Base-by-base conservation (phyloP, 2,113 vertebrate genomes). In the Bufo gargarizans region DNA sequence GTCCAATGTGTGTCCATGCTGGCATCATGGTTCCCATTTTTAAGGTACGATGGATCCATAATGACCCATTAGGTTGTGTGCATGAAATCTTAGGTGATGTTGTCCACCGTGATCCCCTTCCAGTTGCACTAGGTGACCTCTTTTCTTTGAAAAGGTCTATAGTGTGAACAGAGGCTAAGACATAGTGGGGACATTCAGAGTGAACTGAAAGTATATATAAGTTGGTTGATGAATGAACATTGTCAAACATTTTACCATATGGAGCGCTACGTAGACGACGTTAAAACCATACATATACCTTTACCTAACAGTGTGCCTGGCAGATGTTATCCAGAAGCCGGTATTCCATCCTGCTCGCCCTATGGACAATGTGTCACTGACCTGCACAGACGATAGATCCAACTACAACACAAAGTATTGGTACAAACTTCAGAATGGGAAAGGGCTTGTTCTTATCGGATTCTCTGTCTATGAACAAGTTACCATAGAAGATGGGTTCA, bases 321-420 rank as follows among this genome's bases (percentile, higher is more conserved):
- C 67, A 69, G 67, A 69, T 3, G 22, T 69, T 7, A 33, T 69
- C 12, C 59, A 83, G 82, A 83, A 17, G 33, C 82, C 61, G 3
- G 19, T 9, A 14, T 33, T 71, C 3, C 20, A 49, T 14, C 17
- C 11, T n/a, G 22, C 22, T 33, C n/a, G 4, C 2, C 82, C 49
- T 4, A 50, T 22, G 19, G 49, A 53, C 0, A 84, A 33, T 4
- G n/a, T 55, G 45, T 6, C 19, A 16, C 19, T 84, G 47, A 4
- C 4, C 7, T 71, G 65, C 43, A 16, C 7, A 3, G 65, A 84
- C 7, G 8, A 22, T 4, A 17, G 72, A 14, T 50, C 65, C 50
- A 43, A 65, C 65, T 84, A 71, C 14, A 9, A 84, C n/a, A 55
- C 50, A 8, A 84, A 33, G 33, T 84, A 84, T 33, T 84, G 82